Evolutionary conservation across 1,140 invertebrate species (phyloP).

Genomic region (Rhagoletis pomonella): DNA sequence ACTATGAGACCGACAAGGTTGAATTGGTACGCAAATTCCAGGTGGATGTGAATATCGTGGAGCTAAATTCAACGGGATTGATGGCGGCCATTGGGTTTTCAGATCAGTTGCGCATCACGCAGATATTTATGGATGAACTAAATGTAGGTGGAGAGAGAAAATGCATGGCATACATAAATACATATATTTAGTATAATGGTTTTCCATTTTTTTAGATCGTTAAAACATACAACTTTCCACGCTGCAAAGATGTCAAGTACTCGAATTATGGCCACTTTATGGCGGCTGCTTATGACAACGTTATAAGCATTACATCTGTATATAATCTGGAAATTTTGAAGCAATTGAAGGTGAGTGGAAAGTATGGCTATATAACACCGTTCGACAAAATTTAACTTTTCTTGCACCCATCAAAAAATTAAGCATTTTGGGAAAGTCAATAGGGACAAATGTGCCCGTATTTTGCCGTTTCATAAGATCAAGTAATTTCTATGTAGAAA

Average conservation of each 20-base stretch:
- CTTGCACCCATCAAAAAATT: no score
- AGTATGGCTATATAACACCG: background rate
- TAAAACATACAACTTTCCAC: slow-evolving; percentile 72
- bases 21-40: slow-evolving; percentile 88
- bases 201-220: slow-evolving; percentile 62
- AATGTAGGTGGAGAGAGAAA: slow-evolving; percentile 76
- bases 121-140: slow-evolving; percentile 91
- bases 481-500: no score
- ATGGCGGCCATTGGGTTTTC: slow-evolving; percentile 93
- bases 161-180: slow-evolving; percentile 80
- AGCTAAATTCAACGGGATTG: slow-evolving; percentile 88
- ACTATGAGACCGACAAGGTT: slow-evolving; percentile 86
- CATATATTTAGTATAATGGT: slow-evolving; percentile 28
- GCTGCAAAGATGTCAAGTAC: slow-evolving; percentile 69
- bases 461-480: no score
- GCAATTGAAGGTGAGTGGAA: slow-evolving; percentile 62
- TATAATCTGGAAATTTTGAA: slow-evolving; percentile 69
- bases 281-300: slow-evolving; percentile 70
- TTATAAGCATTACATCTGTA: slow-evolving; percentile 69
- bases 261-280: slow-evolving; percentile 71
- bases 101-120: slow-evolving; percentile 90
- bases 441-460: no score
- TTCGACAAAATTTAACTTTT: no score
- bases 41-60: slow-evolving; percentile 86
- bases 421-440: no score